These are phyloP conservation scores for Eupleurogrammus muticus DNA, from an alignment of 2,797 vertebrate genomes.

Conservation along the genomic window DNA sequence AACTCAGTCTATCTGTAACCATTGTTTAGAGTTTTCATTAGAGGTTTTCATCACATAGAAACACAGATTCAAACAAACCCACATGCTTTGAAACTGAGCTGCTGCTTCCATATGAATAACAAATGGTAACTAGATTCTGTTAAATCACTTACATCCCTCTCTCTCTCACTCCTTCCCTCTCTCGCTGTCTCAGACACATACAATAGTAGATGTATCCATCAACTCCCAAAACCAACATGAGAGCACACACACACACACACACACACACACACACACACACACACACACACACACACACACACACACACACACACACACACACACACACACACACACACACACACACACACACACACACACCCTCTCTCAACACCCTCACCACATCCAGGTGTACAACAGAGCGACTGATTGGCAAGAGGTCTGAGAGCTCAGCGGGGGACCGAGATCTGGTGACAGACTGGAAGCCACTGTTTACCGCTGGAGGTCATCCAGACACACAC, in stretches of 20 bases:
- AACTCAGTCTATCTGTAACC: neutral
- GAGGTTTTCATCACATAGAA: constrained; percentile 14
- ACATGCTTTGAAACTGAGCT: constrained; percentile 21
- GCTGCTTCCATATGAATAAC: constrained; percentile 32
- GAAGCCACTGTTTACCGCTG: constrained; percentile 76
- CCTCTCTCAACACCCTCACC: constrained; percentile 28
- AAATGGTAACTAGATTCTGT: constrained; percentile 52
- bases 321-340: constrained; percentile 21
- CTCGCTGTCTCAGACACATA: constrained; percentile 19
- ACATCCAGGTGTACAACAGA: constrained; percentile 62
- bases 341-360: neutral
- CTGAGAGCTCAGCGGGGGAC: constrained; percentile 61
- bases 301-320: constrained; percentile 14
- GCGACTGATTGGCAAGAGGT: constrained; percentile 57
- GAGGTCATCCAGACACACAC: constrained; percentile 75
- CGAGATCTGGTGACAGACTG: constrained; percentile 73
- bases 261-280: no score
- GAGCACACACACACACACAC: constrained; percentile 15
- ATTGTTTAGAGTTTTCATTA: constrained; percentile 2
- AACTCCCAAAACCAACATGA: constrained; percentile 41
- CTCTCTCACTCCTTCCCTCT: neutral
- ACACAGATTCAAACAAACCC: constrained; percentile 30
- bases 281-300: no score
- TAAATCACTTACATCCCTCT: constrained; percentile 54
- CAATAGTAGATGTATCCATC: constrained; percentile 42